Percentiles rank a stretch among this genome's conserved stretches.
Evolutionary conservation across 2,113 vertebrate species (phyloP).

Genomic region (Falco punctatus): DNA sequence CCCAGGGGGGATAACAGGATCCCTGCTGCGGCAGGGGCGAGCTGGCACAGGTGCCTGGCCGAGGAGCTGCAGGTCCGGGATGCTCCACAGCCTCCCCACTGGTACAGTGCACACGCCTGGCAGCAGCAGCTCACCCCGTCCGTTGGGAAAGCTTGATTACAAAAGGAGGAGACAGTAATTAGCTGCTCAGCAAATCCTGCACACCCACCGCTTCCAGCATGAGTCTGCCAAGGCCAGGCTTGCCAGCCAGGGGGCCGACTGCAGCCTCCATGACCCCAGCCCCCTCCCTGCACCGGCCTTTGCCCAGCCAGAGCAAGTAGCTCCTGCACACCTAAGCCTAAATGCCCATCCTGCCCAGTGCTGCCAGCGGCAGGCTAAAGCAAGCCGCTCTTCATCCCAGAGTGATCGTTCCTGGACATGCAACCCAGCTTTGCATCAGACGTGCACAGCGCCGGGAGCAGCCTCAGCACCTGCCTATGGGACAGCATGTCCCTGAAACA

Average conservation of each 20-base stretch:
- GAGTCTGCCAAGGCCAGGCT: not conserved
- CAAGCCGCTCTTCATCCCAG: fast-evolving
- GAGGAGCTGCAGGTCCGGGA: not conserved
- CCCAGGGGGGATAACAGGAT: not conserved
- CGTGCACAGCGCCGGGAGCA: not conserved
- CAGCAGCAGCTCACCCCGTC: not conserved
- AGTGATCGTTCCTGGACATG: fast-evolving
- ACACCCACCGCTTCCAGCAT: not conserved
- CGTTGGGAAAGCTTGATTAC: not conserved
- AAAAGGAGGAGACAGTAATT: not conserved
- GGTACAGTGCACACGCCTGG: not conserved
- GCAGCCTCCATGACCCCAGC: not conserved
- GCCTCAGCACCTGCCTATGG: not conserved
- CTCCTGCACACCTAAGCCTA: not conserved
- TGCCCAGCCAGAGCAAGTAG: fast-evolving
- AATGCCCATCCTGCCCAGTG: fast-evolving
- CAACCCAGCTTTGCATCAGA: not conserved
- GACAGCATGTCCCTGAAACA: not conserved
- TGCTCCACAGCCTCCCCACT: fast-evolving
- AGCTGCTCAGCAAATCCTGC: not conserved
- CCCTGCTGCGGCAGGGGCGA: not conserved
- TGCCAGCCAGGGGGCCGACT: not conserved
- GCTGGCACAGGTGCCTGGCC: not conserved
- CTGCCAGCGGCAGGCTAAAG: not conserved
- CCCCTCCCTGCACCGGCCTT: fast-evolving